Evolutionary conservation across 2,888 invertebrate species (phyloP).

Genomic region (Sphecodes monilicornis): DNA sequence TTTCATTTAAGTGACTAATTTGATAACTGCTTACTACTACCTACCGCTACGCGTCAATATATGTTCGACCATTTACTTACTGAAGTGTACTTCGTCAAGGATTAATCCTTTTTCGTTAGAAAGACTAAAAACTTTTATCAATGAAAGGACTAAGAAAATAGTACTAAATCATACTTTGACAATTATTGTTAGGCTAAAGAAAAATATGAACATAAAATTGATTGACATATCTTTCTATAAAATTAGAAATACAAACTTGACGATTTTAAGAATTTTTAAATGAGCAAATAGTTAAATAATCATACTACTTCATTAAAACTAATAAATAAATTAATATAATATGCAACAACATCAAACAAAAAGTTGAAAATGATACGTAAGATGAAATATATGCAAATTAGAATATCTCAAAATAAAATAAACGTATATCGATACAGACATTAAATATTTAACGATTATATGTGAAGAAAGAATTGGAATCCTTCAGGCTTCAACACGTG

Average conservation of each 20-base stretch:
- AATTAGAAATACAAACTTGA: background rate
- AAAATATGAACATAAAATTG: no score
- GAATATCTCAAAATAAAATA: background rate
- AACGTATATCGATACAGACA: background rate
- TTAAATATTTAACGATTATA: no score
- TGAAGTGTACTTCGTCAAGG: background rate
- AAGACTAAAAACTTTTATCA: background rate
- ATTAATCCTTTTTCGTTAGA: background rate
- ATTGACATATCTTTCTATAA: background rate
- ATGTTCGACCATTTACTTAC: background rate
- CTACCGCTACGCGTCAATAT: background rate
- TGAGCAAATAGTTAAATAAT: background rate
- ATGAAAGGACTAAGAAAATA: background rate
- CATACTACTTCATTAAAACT: background rate
- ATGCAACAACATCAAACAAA: background rate
- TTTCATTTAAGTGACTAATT: constrained; percentile 13
- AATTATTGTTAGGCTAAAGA: background rate
- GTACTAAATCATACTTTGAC: background rate
- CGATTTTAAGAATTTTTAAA: background rate
- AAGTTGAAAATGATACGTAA: background rate
- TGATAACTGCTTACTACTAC: background rate
- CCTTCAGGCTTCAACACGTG: background rate
- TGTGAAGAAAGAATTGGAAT: background rate
- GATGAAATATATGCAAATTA: background rate
- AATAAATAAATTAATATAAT: background rate